Conservation (phyloP, 2,888 invertebrate genomes). For the Choristoneura rosaceana region DNA sequence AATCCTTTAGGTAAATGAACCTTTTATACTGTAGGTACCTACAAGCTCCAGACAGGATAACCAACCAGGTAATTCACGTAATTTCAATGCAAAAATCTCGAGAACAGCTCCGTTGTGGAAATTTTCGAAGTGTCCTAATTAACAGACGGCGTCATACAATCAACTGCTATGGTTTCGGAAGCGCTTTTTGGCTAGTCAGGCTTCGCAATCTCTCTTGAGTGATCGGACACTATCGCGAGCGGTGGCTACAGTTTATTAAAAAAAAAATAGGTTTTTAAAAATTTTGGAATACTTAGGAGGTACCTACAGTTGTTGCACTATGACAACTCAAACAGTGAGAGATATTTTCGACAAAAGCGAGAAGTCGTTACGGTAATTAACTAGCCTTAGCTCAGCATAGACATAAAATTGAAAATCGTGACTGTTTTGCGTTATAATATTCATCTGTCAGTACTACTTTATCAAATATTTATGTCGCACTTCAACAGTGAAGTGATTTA, state of each 20-base stretch:
- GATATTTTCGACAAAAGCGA: not conserved
- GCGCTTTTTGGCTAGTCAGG: conserved; percentile 5
- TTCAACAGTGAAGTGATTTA: not conserved
- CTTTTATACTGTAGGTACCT: too few species aligned
- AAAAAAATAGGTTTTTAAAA: too few species aligned
- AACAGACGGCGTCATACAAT: conserved; percentile 17
- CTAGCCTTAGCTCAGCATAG: not conserved
- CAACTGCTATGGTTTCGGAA: conserved; percentile 24
- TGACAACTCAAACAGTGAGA: not conserved
- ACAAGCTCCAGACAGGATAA: not conserved
- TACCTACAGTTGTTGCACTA: not conserved
- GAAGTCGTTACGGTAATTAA: not conserved
- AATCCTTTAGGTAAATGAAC: too few species aligned
- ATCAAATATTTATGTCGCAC: not conserved
- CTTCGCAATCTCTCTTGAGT: not conserved
- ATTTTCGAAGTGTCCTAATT: conserved; percentile 17
- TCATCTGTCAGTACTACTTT: not conserved
- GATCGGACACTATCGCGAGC: not conserved
- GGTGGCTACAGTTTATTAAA: not conserved
- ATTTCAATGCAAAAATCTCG: not conserved
- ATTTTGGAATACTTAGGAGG: not conserved
- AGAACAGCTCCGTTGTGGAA: not conserved
- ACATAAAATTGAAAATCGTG: not conserved
- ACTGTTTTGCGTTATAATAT: not conserved
- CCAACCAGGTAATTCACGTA: not conserved